A percentile compares a stretch with the other conserved stretches of the same genome.
These are phyloP conservation scores for Pyxicephalus adspersus DNA, from an alignment of 2,113 vertebrate genomes.

Conservation along the genomic window DNA sequence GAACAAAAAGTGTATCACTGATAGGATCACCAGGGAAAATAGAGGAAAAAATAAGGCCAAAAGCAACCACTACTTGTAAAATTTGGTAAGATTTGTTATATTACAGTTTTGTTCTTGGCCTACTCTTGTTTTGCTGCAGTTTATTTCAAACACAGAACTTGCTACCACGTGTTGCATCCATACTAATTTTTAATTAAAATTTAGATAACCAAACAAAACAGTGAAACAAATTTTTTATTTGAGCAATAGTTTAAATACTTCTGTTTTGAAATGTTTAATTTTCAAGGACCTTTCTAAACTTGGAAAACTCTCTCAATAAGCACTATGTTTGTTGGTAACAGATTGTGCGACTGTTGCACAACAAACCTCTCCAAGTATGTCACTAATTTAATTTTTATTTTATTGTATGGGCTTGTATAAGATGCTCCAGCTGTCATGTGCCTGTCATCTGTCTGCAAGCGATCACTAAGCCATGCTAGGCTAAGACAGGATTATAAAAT, in stretches of 20 bases:
- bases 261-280: too few relatives aligned
- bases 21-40: too few relatives aligned
- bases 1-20: too few relatives aligned
- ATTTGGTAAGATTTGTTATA: too few relatives aligned
- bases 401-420: constrained; percentile 75
- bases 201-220: background rate
- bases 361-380: constrained; percentile 80
- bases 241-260: too few relatives aligned
- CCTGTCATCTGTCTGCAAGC: constrained; percentile 81
- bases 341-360: constrained; percentile 81
- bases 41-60: too few relatives aligned
- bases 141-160: too few relatives aligned
- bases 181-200: background rate
- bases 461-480: constrained; percentile 82
- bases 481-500: constrained; percentile 88
- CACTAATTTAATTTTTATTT: constrained; percentile 86
- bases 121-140: too few relatives aligned
- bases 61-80: too few relatives aligned
- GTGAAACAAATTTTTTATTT: background rate
- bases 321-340: constrained; percentile 61
- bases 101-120: too few relatives aligned
- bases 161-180: background rate
- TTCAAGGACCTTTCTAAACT: background rate
- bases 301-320: background rate
- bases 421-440: constrained; percentile 82